Evolutionary conservation across 2,797 vertebrate species (phyloP).

Genomic region (Myotis pilosus): DNA sequence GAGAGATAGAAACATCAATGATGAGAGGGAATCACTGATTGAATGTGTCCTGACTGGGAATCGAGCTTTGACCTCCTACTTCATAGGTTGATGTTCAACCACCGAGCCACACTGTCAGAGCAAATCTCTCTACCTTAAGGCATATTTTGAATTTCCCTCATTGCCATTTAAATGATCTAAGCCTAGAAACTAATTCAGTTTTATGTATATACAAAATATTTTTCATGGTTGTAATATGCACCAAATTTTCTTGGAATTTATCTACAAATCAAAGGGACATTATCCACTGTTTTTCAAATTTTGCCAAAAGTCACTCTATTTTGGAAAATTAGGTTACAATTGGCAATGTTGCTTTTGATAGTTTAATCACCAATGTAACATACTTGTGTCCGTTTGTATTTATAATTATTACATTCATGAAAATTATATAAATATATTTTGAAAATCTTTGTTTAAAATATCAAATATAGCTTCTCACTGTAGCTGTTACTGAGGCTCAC

Average conservation of each 20-base stretch:
- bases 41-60: no score
- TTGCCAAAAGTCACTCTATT: background rate
- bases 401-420: background rate
- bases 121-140: background rate
- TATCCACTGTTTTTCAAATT: background rate
- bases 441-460: conserved; percentile 10
- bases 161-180: background rate
- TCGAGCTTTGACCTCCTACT: no score
- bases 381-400: background rate
- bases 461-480: background rate
- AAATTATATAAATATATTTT: background rate
- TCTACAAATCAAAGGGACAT: background rate
- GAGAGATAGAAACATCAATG: no score
- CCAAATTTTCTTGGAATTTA: background rate
- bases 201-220: background rate
- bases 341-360: background rate
- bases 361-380: background rate
- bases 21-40: no score
- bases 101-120: no score
- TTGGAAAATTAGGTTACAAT: background rate
- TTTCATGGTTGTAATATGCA: background rate
- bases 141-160: background rate
- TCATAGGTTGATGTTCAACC: no score
- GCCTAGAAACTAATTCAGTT: background rate
- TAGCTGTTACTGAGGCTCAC: background rate